phyloP scores from a whole-genome alignment of 37 sponge, comb jelly and placozoan genomes.

The Geodia barretti region DNA sequence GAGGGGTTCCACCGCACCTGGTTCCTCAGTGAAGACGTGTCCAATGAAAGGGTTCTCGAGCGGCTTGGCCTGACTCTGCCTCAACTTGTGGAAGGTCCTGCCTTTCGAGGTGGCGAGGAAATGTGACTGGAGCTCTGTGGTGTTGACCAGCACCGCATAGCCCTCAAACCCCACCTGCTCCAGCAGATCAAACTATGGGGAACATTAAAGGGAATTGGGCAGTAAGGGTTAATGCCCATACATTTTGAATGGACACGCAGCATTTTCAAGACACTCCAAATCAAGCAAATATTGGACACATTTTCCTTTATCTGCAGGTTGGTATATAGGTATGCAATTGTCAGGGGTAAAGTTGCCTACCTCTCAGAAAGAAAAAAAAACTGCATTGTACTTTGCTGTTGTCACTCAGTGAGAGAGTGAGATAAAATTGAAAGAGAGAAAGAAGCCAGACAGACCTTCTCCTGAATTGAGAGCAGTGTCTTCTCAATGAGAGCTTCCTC shows the following conservation, averaged over 20 bases:
- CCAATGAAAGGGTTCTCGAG: constrained; percentile 91
- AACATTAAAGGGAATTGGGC: not conserved
- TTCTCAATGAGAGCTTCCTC: constrained; percentile 57
- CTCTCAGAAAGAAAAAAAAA: no score
- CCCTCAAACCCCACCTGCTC: constrained; percentile 90
- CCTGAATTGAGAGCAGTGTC: constrained; percentile 60
- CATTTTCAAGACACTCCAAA: no score
- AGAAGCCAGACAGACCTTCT: constrained; percentile 59
- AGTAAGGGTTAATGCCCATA: not conserved
- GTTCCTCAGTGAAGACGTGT: constrained; percentile 76
- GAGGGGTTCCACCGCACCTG: constrained; percentile 28
- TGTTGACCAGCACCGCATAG: constrained; percentile 79
- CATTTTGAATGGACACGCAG: no score
- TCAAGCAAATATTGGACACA: no score
- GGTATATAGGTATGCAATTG: no score
- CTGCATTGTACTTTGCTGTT: no score
- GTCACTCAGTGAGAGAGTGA: no score
- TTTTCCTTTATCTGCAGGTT: no score
- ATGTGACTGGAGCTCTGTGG: constrained; percentile 78
- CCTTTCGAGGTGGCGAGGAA: constrained; percentile 77
- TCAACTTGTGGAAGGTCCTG: constrained; percentile 67
- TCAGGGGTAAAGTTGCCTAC: no score
- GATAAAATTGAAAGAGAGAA: no score
- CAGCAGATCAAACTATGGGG: constrained; percentile 76
- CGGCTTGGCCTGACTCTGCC: constrained; percentile 72